phyloP scores from a whole-genome alignment of 2,888 invertebrate species.

The Leucania comma region DNA sequence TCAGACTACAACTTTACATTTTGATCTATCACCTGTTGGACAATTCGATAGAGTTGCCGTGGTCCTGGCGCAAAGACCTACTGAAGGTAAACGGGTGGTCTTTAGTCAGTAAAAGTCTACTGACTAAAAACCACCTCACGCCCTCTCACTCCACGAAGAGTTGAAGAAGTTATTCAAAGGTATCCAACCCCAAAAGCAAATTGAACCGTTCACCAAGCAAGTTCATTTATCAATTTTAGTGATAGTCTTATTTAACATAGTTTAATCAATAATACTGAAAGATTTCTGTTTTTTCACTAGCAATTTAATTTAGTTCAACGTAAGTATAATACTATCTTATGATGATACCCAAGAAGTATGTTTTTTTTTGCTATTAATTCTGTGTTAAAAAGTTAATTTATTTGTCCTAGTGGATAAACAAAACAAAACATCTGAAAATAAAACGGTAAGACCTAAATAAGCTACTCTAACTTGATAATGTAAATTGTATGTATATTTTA shows the following conservation, averaged over 20 bases:
- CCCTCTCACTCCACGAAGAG: too few species aligned
- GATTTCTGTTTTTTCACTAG: slow-evolving; percentile 38
- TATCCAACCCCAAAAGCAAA: background rate
- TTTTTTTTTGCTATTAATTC: background rate
- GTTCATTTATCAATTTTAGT: background rate
- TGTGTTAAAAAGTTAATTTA: slow-evolving; percentile 31
- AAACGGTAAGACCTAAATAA: slow-evolving; percentile 47
- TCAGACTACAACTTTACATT: too few species aligned
- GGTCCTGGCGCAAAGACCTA: too few species aligned
- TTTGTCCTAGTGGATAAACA: slow-evolving; percentile 55
- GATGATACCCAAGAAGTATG: background rate
- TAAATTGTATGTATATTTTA: background rate
- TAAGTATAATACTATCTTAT: slow-evolving; percentile 42
- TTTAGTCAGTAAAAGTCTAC: too few species aligned
- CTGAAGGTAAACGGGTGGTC: too few species aligned
- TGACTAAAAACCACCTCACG: too few species aligned
- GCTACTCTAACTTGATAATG: background rate
- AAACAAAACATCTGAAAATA: slow-evolving; percentile 48
- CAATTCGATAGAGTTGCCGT: too few species aligned
- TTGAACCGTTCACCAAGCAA: background rate
- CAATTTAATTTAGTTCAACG: slow-evolving; percentile 53
- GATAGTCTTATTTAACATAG: background rate
- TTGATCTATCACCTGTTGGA: too few species aligned
- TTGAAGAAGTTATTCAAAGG: too few species aligned
- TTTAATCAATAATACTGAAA: background rate